phyloP scores from a whole-genome alignment of 2,888 invertebrate genomes.

The Electrophaes corylata region DNA sequence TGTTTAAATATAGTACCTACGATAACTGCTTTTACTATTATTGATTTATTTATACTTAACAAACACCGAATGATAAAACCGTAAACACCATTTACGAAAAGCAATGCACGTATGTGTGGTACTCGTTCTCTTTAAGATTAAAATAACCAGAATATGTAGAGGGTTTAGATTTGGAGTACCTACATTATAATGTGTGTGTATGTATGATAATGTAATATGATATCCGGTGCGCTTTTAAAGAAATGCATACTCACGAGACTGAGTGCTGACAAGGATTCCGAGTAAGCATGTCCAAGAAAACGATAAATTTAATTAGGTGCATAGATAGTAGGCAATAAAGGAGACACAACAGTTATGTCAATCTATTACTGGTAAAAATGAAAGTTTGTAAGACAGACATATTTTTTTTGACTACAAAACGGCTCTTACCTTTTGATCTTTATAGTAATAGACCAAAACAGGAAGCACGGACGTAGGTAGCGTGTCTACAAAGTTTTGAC shows the following conservation, averaged over 20 bases:
- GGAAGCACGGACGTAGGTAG: constrained; percentile 11
- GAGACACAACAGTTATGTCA: too few species aligned
- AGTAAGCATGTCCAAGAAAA: constrained; percentile 28
- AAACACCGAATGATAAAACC: constrained; percentile 10
- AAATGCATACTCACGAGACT: constrained; percentile 19
- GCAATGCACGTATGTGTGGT: background rate
- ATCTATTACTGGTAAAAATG: background rate
- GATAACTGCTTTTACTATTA: constrained; percentile 13
- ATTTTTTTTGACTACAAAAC: background rate
- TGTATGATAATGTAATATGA: background rate
- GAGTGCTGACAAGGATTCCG: constrained; percentile 19
- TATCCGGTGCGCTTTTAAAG: background rate
- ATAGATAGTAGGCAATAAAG: background rate
- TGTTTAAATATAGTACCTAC: constrained; percentile 10
- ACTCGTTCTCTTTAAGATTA: background rate
- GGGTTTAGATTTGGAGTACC: background rate
- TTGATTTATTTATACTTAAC: constrained; percentile 15
- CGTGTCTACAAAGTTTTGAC: constrained; percentile 20
- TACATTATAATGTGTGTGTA: background rate
- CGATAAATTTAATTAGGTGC: constrained; percentile 12
- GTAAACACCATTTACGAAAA: background rate
- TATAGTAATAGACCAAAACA: constrained; percentile 11
- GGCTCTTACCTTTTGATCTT: constrained; percentile 3
- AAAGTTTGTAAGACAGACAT: background rate
- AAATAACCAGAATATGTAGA: constrained; percentile 3